Evolutionary conservation across 2,113 vertebrate genomes (phyloP), one percentile per base, ranked within the genome.

Genomic region (Phaethon lepturus): DNA sequence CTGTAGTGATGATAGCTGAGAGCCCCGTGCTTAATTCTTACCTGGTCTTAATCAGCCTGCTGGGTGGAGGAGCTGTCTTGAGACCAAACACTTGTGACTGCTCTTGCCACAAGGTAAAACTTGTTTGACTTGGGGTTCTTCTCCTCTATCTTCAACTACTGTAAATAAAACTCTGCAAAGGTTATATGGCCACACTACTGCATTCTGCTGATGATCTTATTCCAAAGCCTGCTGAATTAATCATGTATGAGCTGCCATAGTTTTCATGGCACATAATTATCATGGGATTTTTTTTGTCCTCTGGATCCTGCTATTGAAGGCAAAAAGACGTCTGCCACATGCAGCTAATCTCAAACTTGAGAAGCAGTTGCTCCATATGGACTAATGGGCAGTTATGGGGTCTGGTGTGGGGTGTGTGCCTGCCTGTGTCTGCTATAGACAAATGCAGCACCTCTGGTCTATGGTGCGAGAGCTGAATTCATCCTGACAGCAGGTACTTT

Each of bases 361-460:
- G 64, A 52, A 74, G 44, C 25, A 75, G 52, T 7, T 44, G 15
- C 3, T 93, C 28, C 18, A 22, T 22, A 3, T 0, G 0, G 68
- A 40, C 29, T 25, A 10, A 15, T 5, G 50, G 24, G 49, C 58
- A 44, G 15, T 47, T 52, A 3, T 2, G 15, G 45, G 38, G 25
- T 33, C 60, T 60, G 45, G 9, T 40, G 77, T 9, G 33, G 19
- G 17, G 18, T 6, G 4, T 19, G 19, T 29, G 38, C 12, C 2
- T 11, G 28, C 28, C 66, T 60, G 1, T 26, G 24, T 33, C 58
- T 69, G 35, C 38, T 33, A 5, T 3, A 62, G 31, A 33, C 25
- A 44, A 88, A 28, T 1, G 1, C 16, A 79, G 33, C 6, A 10
- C 40, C 38, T 53, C 20, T 88, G 45, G 13, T 73, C 31, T 66